Base-by-base conservation (phyloP, 2,113 vertebrate genomes). In the Neoarius graeffei region DNA sequence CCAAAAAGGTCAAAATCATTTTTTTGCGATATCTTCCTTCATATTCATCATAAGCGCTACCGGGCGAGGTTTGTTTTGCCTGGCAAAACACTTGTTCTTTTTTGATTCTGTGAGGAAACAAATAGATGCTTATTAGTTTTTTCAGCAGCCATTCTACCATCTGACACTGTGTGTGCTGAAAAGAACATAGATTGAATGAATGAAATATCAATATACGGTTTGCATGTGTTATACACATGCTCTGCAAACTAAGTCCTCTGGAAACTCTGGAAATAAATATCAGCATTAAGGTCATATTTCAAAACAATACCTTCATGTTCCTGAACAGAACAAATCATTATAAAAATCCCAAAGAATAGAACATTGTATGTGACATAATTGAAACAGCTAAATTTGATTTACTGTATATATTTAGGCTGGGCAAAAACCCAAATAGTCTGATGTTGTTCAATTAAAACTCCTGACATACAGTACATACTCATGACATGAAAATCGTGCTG, bases 111-210 rank as follows among this genome's bases (percentile, higher is more conserved):
- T 23, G 27, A 74, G 66, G 69, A 87, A 87, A 81, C 69, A 87
- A 81, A 85, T 90, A 91, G 88, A 90, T 86, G 91, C 80, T 89
- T 83, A 56, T 48, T 56, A 80, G 87, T 79, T 77, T 48, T 73
- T 82, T 73, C 54, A 86, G 81, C 82, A 88, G 87, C 88, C 80
- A 57, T 25, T 80, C 81, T 17, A 25, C 88, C 88, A 90, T 90
- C 91, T 91, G 91, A 52, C 48, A 42, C 54, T 42, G 54, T 56
- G 79, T 62, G 66, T 86, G 35, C 64, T 82, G 52, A 76, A 74
- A 79, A 57, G 20, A 86, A 83, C 67, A 81, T 81, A 69, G 69
- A 25, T 14, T 42, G 42, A 20, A 81, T 81, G 62, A 83, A 89
- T 86, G 60, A 74, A 88, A 84, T 84, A 85, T 87, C 85, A 90